Evolutionary conservation across 2,797 vertebrate genomes (phyloP), one percentile per base, ranked within the genome.

Genomic region (Peromyscus aztecus): DNA sequence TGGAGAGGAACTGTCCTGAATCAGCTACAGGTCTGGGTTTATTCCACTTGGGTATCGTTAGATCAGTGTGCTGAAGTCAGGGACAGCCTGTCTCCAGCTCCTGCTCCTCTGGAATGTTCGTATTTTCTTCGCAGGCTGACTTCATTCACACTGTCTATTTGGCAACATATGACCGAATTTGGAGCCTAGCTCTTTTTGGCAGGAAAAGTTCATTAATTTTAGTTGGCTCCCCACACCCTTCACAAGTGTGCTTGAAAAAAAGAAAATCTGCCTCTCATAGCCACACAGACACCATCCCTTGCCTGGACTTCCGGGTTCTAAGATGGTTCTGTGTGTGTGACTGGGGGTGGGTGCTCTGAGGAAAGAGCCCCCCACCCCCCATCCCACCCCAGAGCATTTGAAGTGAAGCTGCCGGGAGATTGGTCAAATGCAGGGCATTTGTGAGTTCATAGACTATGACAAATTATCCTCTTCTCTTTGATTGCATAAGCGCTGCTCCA

Each of bases 141-240:
- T 98, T 13, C 97, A 98, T 96, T 95, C 78, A 81, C 9, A 76
- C 85, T 14, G 46, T 2, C 89, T 96, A 81, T 97, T 96, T 97
- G 98, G 97, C 98, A 97, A 52, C 57, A 61, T 40, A 31, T 75
- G 94, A 89, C 96, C 86, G 7, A 95, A 90, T 43, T 82, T 59
- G 94, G 95, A 97, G 91, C 87, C 73, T 88, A 11, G 37, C 94
- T 97, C 97, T 97, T 96, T 78, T 97, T 98, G 98, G 96, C 98
- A 97, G 95, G 91, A 84, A 67, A 96, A 77, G 90, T 97, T 98
- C 95, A 93, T 98, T 98, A 95, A 97, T 98, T 97, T 97, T 92
- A 43, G 89, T 96, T 88, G 21, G 90, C 46, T 40, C 65, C 78
- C 96, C 92, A 71, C 1, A 87, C 57, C 63, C 94, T 97, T 96